Conservation (phyloP, 2,113 vertebrate species). For the Mugil cephalus region DNA sequence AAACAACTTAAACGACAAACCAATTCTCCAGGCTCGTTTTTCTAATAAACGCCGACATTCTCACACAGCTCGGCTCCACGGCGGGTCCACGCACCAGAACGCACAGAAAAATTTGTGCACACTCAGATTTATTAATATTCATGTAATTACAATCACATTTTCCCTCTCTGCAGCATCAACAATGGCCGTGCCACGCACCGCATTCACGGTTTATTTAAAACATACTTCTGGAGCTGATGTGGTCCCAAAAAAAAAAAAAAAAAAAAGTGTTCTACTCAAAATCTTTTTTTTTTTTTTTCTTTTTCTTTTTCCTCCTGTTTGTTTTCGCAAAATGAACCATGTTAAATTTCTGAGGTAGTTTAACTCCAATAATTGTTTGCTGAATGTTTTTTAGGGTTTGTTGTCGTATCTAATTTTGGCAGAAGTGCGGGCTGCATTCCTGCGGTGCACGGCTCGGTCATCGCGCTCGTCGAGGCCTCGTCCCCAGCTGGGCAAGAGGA, state of each 20-base stretch:
- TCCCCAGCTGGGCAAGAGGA: constrained; percentile 38
- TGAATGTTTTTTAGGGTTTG: constrained; percentile 54
- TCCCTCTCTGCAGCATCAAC: constrained; percentile 4
- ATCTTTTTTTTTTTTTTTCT: not conserved
- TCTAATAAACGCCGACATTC: not conserved
- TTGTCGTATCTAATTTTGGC: constrained; percentile 60
- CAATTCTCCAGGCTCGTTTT: not conserved
- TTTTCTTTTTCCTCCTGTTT: constrained; percentile 7
- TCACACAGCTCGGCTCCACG: not conserved
- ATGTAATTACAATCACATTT: constrained; percentile 38
- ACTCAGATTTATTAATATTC: constrained; percentile 24
- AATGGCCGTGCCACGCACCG: constrained; percentile 24
- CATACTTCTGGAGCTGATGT: constrained; percentile 47
- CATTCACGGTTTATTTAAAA: constrained; percentile 58
- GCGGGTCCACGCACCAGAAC: too few species aligned
- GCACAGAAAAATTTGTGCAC: not conserved
- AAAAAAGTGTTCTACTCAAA: too few species aligned
- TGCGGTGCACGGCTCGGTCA: constrained; percentile 49
- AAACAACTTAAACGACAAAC: not conserved
- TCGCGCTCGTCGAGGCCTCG: constrained; percentile 10
- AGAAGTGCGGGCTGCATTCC: constrained; percentile 51
- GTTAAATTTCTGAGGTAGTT: not conserved
- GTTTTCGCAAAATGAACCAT: constrained; percentile 15
- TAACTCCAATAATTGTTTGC: constrained; percentile 54
- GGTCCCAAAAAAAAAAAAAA: not conserved